Base-by-base conservation (phyloP, 1,140 invertebrate genomes). In the Acromyrmex echinatior region DNA sequence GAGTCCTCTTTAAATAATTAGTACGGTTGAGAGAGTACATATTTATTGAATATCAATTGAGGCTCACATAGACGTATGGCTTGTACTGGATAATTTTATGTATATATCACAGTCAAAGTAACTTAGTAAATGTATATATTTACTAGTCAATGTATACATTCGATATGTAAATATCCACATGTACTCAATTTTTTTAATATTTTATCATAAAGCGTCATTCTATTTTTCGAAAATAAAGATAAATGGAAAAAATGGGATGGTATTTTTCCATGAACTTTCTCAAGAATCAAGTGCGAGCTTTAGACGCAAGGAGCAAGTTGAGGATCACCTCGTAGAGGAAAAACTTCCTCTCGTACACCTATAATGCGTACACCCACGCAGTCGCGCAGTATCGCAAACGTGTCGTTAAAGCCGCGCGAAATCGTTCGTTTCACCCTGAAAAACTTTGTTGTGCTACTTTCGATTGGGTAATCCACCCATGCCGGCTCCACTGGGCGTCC, bases 301-400 rank as follows among this genome's bases (percentile, higher is more conserved):
- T 18, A 45, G 16, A 21, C 25, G 45, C 25, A 31, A 65, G 53
- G 21, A 81, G 12, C 53, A 62, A 51, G 63, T 89, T 70, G 70
- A 87, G 86, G 49, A 81, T 82, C 66, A 71, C 60, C 39, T 51
- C 74, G 79, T 58, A 45, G 45, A 87, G 78, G 87, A 92, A 91
- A 91, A 89, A 91, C 86, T 93, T 93, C 92, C 91, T 89, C 63
- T 76, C 68, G 53, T 51, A 89, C 86, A 85, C 88, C 89, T 63
- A 90, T 45, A 45, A 45, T 90, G 35, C 79, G 60, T 49, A 60
- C 76, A 25, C 87, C 89, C 68, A 89, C 87, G 85, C 56, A 5
- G 6, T 0, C 10, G 31, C 70, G 10, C 25, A 35, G 12, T 87
- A 80, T 87, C 74, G 79, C 31, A 10, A 73, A n/a, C 39, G 21